Base-by-base conservation (phyloP, 2,113 vertebrate genomes). In the Dendropsophus ebraccatus region DNA sequence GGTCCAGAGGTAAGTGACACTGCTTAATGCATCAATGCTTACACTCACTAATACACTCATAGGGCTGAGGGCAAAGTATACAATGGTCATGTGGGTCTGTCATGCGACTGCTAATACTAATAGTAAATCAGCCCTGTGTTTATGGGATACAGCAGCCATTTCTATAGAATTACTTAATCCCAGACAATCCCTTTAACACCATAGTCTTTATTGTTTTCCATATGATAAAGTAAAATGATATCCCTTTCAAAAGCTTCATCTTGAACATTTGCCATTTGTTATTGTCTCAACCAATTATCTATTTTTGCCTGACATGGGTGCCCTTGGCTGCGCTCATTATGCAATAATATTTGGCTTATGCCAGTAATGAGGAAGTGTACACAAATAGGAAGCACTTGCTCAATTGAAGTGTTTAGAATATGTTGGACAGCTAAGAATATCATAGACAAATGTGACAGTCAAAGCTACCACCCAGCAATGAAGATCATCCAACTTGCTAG, bases 311-410 rank as follows among this genome's bases (percentile, higher is more conserved):
- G 32, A 14, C 47, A 17, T 74, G 67, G n/a, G 5, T 11, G 79
- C 54, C 79, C 56, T 65, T 81, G 23, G 41, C 58, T 45, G 67
- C 21, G 13, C 50, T 73, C 52, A 56, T 65, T 77, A 85, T 85
- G 73, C 52, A 32, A 85, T 25, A 52, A n/a, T 54, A 85, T 85
- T 45, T 67, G 23, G 41, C n/a, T 32, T 25, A 85, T 85, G 19
- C 58, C 73, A 74, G 50, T 45, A 81, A 52, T 85, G 79, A 79
- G 56, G 82, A 77, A 80, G 50, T 56, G 62, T 11, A 50, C 45
- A 70, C 35, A 73, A 65, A 82, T 76, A 82, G 78, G 70, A 41
- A 85, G 41, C 14, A 73, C 62, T 62, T 78, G 28, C 21, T 41
- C 25, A 28, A 54, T 82, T 35, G 17, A 37, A 41, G 47, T 67